Evolutionary conservation across 2,113 vertebrate species (phyloP), one percentile per base, ranked within the genome.

Genomic region (Rana temporaria): DNA sequence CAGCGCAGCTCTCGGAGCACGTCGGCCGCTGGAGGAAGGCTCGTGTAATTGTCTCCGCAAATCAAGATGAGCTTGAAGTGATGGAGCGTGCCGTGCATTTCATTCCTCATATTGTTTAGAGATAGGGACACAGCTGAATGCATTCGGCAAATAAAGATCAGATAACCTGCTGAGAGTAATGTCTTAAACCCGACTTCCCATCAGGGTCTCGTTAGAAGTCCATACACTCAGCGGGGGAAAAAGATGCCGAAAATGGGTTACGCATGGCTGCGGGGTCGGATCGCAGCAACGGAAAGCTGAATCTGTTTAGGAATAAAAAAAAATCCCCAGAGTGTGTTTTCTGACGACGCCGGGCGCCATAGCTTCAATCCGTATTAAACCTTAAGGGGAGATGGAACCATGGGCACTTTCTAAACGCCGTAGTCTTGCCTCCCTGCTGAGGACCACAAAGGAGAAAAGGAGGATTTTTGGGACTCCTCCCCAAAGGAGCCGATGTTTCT

Each of bases 121-220:
- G 90, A 91, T 86, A 84, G 88, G 87, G 89, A 90, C 91, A 91
- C 88, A 90, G 90, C 89, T 88, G 91, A 91, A 88, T 86, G 91
- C 91, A 89, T 89, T 91, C 90, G 87, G 91, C 90, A 93, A 93
- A 93, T 93, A 93, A 91, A 90, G 90, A 94, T 88, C 90, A 90
- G 90, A 89, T 91, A 90, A 90, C 91, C 92, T 87, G 87, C 92
- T 89, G 92, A 93, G 92, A 93, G 90, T 92, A 90, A 91, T 92
- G 91, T 93, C 94, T 92, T 92, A 93, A 92, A 89, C 88, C 89
- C 53, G 70, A 89, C 88, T 90, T 90, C 87, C 90, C 90, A 90
- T 91, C 89, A 90, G 90, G 91, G 90, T 90, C 90, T 92, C 85
- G 89, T 91, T 92, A 93, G 92, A 91, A 90, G 88, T 89, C 89